Conservation (phyloP, 2,888 invertebrate species). For the Meiosimyza platycephala region DNA sequence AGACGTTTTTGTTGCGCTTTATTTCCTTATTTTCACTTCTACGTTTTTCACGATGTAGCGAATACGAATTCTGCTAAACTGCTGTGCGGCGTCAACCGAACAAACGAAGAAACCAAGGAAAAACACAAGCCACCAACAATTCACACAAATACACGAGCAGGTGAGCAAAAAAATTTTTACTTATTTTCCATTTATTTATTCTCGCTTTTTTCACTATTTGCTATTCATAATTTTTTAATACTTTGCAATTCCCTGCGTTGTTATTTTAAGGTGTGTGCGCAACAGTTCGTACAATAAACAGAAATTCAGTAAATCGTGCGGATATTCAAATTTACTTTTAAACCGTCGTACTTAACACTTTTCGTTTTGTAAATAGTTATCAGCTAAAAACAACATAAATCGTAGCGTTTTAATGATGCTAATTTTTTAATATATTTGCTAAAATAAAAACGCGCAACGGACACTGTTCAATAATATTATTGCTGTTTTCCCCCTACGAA, state of each 20-base stretch:
- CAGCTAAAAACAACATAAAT: not conserved
- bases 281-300: conserved; percentile 40
- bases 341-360: conserved; percentile 4
- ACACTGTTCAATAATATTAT: not conserved
- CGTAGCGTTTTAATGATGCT: not conserved
- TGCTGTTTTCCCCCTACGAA: conserved; percentile 1
- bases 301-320: conserved; percentile 6
- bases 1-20: too few relatives aligned
- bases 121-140: conserved; percentile 25
- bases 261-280: conserved; percentile 44
- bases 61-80: conserved; percentile 8
- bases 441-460: conserved; percentile 18
- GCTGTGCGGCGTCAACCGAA: conserved; percentile 18
- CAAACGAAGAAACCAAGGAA: conserved; percentile 15
- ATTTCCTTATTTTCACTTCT: too few relatives aligned
- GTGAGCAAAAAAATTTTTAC: conserved; percentile 1
- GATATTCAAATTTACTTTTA: not conserved
- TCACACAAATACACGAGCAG: conserved; percentile 25
- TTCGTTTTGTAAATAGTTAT: not conserved
- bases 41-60: too few relatives aligned
- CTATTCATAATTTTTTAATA: conserved; percentile 4
- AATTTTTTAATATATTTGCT: not conserved
- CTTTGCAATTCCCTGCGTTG: conserved; percentile 13
- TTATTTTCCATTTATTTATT: not conserved
- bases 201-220: conserved; percentile 5